Conservation (phyloP, 2,888 invertebrate genomes). For the Philereme transversata region DNA sequence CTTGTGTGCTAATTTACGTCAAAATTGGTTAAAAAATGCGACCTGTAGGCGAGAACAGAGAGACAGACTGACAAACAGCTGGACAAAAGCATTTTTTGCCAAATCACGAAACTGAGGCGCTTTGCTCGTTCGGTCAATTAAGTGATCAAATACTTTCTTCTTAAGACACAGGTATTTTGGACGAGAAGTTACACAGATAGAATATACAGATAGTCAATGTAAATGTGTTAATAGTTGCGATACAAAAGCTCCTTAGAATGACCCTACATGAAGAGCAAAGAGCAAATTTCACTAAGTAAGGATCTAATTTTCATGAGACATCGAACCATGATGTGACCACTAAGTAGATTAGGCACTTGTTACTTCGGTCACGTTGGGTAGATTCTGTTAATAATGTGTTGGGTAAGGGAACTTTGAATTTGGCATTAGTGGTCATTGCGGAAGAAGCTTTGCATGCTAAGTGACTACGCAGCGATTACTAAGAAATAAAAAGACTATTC, state of each 20-base stretch:
- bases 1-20: no score
- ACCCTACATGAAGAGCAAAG: constrained; percentile 34
- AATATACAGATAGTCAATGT: constrained; percentile 8
- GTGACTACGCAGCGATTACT: constrained; percentile 33
- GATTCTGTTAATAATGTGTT: constrained; percentile 54
- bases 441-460: constrained; percentile 44
- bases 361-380: constrained; percentile 53
- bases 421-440: constrained; percentile 52
- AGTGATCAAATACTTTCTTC: no score
- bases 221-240: constrained; percentile 20
- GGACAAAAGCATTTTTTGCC: no score
- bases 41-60: no score
- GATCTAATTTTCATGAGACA: constrained; percentile 67
- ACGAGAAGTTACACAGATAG: neutral
- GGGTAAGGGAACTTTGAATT: constrained; percentile 51
- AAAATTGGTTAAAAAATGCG: no score
- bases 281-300: constrained; percentile 51
- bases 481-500: constrained; percentile 31
- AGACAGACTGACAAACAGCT: no score
- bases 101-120: no score
- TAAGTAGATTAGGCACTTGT: constrained; percentile 68
- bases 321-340: constrained; percentile 62
- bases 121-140: no score
- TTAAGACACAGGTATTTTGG: no score
- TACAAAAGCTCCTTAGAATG: constrained; percentile 19